Conservation (phyloP, 2,797 vertebrate genomes). For the Aeoliscus strigatus region DNA sequence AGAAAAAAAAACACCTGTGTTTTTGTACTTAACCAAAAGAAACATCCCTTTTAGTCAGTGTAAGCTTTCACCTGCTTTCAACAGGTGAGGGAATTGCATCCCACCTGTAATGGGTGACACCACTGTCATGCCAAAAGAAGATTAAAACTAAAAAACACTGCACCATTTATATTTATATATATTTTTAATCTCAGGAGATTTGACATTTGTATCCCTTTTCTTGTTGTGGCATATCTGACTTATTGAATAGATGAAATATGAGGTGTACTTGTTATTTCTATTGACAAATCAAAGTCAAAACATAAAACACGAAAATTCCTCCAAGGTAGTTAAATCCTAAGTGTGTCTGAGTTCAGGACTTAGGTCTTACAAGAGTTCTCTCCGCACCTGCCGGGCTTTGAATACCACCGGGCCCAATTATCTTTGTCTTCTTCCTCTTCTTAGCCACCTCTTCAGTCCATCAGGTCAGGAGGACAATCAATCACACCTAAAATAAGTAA, state of each 20-base stretch:
- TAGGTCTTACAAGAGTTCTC: slow-evolving; percentile 57
- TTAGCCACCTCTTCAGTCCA: slow-evolving; percentile 69
- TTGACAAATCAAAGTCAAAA: slow-evolving; percentile 65
- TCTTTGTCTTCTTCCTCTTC: slow-evolving; percentile 64
- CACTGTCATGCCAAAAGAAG: slow-evolving; percentile 52
- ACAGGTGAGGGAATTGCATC: slow-evolving; percentile 48
- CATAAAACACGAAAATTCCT: slow-evolving; percentile 65
- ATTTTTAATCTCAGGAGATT: slow-evolving; percentile 43
- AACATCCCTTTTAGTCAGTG: slow-evolving; percentile 24
- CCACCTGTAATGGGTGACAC: slow-evolving; percentile 47
- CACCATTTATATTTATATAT: slow-evolving; percentile 53
- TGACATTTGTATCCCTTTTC: slow-evolving; percentile 48
- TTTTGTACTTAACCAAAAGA: slow-evolving; percentile 42
- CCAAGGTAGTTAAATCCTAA: slow-evolving; percentile 67
- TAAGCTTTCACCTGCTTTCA: slow-evolving; percentile 44
- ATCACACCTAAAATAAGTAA: slow-evolving; percentile 75
- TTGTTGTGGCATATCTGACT: slow-evolving; percentile 57
- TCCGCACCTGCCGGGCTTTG: slow-evolving; percentile 70
- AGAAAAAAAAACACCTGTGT: slow-evolving; percentile 51
- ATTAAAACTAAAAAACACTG: slow-evolving; percentile 48
- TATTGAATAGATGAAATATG: slow-evolving; percentile 61
- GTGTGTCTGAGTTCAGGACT: slow-evolving; percentile 65
- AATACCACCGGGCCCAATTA: slow-evolving; percentile 77
- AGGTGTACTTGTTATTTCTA: slow-evolving; percentile 59
- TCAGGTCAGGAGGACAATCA: slow-evolving; percentile 75